Base-by-base conservation (phyloP, 2,797 vertebrate genomes). In the Urocyon cinereoargenteus region DNA sequence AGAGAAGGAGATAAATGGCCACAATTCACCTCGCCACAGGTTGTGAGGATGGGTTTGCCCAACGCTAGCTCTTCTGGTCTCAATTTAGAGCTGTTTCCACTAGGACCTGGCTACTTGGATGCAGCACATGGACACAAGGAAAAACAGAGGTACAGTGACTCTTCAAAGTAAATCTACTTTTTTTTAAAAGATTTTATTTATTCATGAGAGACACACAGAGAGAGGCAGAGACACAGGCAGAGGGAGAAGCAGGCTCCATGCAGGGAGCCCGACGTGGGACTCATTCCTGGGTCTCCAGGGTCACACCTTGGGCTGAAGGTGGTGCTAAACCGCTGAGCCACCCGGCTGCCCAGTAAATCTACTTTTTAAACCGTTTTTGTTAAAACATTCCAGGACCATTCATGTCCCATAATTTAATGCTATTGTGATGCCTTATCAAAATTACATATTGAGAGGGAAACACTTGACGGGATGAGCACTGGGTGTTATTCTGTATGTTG, bases 351-450 rank as follows among this genome's bases (percentile, higher is more conserved):
- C 40, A 14, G 61, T 62, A 62, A 62, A 62, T 2, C 26, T 45
- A 72, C 55, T 90, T 95, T 84, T 59, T 36, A 95, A 85, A 64
- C 36, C 68, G 16, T 36, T 78, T 94, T 81, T 64, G 1, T 90
- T 95, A 10, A 57, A 61, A 84, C 14, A 36, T 79, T 86, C 22
- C 5, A 83, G 45, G 19, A 62, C 12, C 31, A 86, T 73, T 57
- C 2, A 45, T 68, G 78, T 84, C 28, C 62, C 73, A 73, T 28
- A 73, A 64, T 89, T 82, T 83, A 51, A 96, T 90, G 7, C 18
- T 90, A 55, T 90, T 90, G 57, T 77, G 45, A 73, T 85, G 40
- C 26, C 73, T 88, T 92, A 24, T 83, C 36, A 89, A 86, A 93
- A 75, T 62, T 88, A 11, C 22, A 31, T n/a, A 40, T 84, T 59